phyloP scores from a whole-genome alignment of 2,888 invertebrate species.

The Callimorpha dominula region DNA sequence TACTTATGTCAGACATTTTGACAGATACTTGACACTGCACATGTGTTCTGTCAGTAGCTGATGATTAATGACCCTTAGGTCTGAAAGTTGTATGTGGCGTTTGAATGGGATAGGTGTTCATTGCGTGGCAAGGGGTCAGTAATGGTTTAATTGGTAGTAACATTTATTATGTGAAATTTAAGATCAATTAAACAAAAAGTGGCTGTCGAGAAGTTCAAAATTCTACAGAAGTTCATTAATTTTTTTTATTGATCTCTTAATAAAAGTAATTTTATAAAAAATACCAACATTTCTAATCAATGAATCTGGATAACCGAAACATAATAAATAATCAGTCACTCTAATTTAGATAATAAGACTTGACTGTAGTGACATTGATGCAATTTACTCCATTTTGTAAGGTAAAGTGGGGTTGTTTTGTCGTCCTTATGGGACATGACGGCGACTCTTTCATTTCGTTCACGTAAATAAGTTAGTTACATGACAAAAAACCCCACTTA shows the following conservation, averaged over 20 bases:
- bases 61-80: not conserved
- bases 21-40: constrained; percentile 6
- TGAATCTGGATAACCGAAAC: too few species aligned
- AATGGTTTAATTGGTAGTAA: not conserved
- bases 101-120: not conserved
- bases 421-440: not conserved
- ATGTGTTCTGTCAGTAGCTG: constrained; percentile 12
- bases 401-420: not conserved
- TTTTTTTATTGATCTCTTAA: too few species aligned
- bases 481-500: not conserved
- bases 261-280: too few species aligned
- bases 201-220: too few species aligned
- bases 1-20: constrained; percentile 20
- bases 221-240: too few species aligned
- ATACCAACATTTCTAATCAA: too few species aligned
- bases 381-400: not conserved
- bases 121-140: not conserved
- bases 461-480: not conserved
- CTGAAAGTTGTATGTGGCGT: not conserved
- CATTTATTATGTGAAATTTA: not conserved
- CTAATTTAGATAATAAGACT: too few species aligned
- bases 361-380: too few species aligned
- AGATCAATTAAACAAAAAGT: not conserved
- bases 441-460: not conserved
- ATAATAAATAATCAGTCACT: too few species aligned